Evolutionary conservation across 1,140 invertebrate genomes (phyloP).

Genomic region (Eriosoma lanigerum): DNA sequence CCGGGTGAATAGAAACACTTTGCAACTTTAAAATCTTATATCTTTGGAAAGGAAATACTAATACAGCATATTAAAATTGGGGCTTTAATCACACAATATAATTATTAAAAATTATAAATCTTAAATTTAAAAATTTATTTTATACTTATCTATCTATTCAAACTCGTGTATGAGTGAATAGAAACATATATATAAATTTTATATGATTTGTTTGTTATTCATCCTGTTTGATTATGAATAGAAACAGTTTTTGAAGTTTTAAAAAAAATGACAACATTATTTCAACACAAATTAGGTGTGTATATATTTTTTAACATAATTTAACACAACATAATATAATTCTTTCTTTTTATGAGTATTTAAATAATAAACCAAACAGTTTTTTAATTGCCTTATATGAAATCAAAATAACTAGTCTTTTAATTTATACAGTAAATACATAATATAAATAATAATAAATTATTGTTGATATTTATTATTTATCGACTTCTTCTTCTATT

Average conservation of each 20-base stretch:
- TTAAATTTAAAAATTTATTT: background rate
- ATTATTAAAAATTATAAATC: background rate
- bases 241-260: conserved; percentile 16
- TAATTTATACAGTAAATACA: too few relatives aligned
- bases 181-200: background rate
- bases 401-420: too few relatives aligned
- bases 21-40: background rate
- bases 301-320: too few relatives aligned
- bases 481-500: too few relatives aligned
- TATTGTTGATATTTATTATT: too few relatives aligned
- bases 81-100: conserved; percentile 4
- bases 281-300: too few relatives aligned
- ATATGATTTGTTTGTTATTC: background rate
- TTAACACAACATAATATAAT: too few relatives aligned
- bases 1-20: background rate
- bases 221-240: background rate
- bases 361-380: background rate
- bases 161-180: background rate
- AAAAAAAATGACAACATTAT: background rate
- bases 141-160: background rate
- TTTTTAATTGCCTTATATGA: too few relatives aligned
- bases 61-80: background rate
- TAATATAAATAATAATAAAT: too few relatives aligned
- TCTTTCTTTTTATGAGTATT: background rate
- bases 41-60: background rate